A percentile compares a stretch with the other conserved stretches of the same genome.
These are phyloP conservation scores for Leptinotarsa juncta DNA, from an alignment of 2,888 invertebrate species.

Conservation along the genomic window DNA sequence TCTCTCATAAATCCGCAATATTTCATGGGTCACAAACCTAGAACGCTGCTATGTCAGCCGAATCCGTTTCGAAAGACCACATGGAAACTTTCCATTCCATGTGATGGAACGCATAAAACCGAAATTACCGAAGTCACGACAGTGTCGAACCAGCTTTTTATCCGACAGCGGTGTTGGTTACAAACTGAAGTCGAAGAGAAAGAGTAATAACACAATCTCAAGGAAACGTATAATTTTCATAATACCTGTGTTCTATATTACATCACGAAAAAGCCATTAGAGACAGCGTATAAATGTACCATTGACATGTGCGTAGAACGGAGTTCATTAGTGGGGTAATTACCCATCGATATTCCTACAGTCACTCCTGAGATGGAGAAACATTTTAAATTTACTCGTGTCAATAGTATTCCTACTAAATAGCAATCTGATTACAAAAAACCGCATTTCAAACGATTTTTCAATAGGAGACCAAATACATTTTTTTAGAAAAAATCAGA, in stretches of 20 bases:
- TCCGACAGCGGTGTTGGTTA: slow-evolving; percentile 26
- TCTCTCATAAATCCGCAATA: slow-evolving; percentile 12
- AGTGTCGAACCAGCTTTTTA: slow-evolving; percentile 14
- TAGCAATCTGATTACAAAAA: too few species aligned
- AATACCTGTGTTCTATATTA: slow-evolving; percentile 30
- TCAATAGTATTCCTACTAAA: too few species aligned
- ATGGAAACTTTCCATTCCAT: slow-evolving; percentile 19
- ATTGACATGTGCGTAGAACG: slow-evolving; percentile 13
- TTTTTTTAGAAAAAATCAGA: too few species aligned
- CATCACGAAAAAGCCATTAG: slow-evolving; percentile 33
- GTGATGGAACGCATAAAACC: slow-evolving; percentile 6
- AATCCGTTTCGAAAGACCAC: slow-evolving; percentile 12
- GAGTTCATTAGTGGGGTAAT: background rate
- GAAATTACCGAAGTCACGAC: slow-evolving; percentile 10
- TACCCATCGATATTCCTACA: background rate
- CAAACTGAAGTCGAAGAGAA: slow-evolving; percentile 24
- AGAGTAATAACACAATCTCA: slow-evolving; percentile 24
- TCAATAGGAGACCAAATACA: too few species aligned
- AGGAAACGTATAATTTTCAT: slow-evolving; percentile 33
- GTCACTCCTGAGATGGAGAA: too few species aligned
- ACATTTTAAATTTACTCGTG: too few species aligned
- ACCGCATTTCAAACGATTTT: too few species aligned
- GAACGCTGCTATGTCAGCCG: background rate
- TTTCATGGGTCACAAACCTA: slow-evolving; percentile 16
- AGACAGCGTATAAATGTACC: slow-evolving; percentile 14